phyloP scores from a whole-genome alignment of 2,797 vertebrate species.

The Pteropus rufus region DNA sequence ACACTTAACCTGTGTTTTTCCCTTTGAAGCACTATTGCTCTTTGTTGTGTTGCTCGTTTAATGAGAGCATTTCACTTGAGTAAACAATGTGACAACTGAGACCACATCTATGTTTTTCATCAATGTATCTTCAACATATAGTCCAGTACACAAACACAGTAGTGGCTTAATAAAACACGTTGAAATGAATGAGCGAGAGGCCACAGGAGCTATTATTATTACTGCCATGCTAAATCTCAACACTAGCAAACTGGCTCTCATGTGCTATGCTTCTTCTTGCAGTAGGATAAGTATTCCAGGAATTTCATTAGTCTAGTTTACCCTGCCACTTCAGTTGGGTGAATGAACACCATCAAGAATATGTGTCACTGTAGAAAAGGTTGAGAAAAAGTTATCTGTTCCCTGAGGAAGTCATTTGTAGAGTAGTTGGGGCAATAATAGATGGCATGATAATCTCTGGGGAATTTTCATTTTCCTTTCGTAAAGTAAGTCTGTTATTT shows the following conservation, averaged over 20 bases:
- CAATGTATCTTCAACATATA: background rate
- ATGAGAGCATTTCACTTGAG: background rate
- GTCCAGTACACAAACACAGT: background rate
- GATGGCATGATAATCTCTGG: background rate
- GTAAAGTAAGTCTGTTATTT: background rate
- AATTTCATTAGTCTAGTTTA: background rate
- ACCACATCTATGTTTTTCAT: background rate
- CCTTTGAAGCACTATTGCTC: background rate
- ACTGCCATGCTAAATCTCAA: background rate
- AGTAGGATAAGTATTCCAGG: background rate
- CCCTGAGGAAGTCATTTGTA: background rate
- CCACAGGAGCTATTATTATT: rapidly evolving
- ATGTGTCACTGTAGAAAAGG: background rate
- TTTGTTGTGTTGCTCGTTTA: background rate
- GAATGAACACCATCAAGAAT: background rate
- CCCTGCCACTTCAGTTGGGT: background rate
- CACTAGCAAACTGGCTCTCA: background rate
- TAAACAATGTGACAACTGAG: background rate
- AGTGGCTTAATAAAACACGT: background rate
- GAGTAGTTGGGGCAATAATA: background rate
- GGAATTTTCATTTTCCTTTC: background rate
- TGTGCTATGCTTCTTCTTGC: background rate
- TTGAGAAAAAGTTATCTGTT: background rate
- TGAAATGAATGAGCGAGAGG: background rate
- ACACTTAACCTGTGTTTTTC: background rate